Evolutionary conservation across 1,140 invertebrate genomes (phyloP), one percentile per base, ranked within the genome.

Genomic region (Euura saliciscinereae): DNA sequence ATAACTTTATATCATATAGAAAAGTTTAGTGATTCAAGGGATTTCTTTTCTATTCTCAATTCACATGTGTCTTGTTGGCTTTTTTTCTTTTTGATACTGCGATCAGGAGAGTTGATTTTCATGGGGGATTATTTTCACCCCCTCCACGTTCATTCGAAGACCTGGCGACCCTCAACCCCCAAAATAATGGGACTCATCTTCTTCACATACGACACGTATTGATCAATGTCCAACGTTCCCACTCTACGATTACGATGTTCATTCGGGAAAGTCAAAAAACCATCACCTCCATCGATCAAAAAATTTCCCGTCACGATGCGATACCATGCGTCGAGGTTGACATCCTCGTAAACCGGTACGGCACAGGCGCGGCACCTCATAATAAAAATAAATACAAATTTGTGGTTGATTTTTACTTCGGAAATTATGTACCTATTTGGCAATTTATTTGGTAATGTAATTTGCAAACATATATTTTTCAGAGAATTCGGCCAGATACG

Each of bases 271-370:
- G 76, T 64, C 0, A 67, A 11, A 73, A 85, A 89, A 6, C 91
- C 91, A 77, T 94, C 93, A 11, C 94, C 94, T 6, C 93, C 93
- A 2, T 86, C 82, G 2, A 91, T 87, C 6, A 95, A 81, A 78
- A 92, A 95, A 69, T 88, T 89, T 45, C 89, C 86, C 44, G 91
- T 85, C 3, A 91, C 85, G 2, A 95, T 81, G 8, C 89, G 87
- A 82, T 95, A 95, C 46, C 87, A 86, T 72, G 86, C 78, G 6
- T 88, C 78, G 2, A 77, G 28, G 46, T 89, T 81, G 10, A 93
- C 78, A 0, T 88, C 80, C 74, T 89, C 84, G 79, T 91, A 94
- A 2, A 76, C 80, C 6, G 94, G 94, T 43, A 92, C 85, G 5
- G 87, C 83, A 81, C 94, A 95, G 3, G 89, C 82, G 4, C 89